Base-by-base conservation (phyloP, 2,797 vertebrate genomes). In the Rhodeus uyekii region DNA sequence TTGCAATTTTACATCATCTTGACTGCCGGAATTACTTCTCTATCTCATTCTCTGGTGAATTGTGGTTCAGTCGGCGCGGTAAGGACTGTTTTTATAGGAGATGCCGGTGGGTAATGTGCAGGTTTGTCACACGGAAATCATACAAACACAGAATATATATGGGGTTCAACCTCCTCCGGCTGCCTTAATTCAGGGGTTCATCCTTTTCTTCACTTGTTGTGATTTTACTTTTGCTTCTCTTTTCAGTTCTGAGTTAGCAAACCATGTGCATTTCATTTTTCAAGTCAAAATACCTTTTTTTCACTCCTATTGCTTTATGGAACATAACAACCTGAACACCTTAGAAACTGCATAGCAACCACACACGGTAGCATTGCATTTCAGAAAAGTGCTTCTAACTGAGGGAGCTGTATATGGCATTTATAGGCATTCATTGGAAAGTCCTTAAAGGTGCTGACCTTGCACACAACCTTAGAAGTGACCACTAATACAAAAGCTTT, bases 11-110 rank as follows among this genome's bases (percentile, higher is more conserved):
- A 24, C 46, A 67, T 73, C 12, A 67, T 55, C 46, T 42, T 58
- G 71, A 81, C 46, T 42, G 58, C 60, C 75, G 80, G 36, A 81
- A 74, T 75, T 67, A 53, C 34, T 42, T 55, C 46, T 39, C n/a
- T 63, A 32, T 39, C 44, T 50, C n/a, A 34, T 74, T 81, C 60
- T 44, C 58, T 75, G 44, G 34, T 14, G 18, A 29, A 75, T 65
- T 75, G 24, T 65, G 46, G 24, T 74, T 81, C 16, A 24, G 79
- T 48, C 16, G 18, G 69, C 27, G 61, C 18, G 34, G 64, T 65
- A 81, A 75, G 19, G 44, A 75, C 44, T 42, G 60, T 65, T 81
- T 81, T 81, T 75, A 81, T 55, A 36, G 71, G 24, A 29, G 60
- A 81, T 29, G 69, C 58, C 18, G 2, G 42, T 64, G 16, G 65